Percentiles rank a stretch among this genome's conserved stretches.
Evolutionary conservation across 2,888 invertebrate species (phyloP).

Genomic region (Polydrusus pterygomalis): DNA sequence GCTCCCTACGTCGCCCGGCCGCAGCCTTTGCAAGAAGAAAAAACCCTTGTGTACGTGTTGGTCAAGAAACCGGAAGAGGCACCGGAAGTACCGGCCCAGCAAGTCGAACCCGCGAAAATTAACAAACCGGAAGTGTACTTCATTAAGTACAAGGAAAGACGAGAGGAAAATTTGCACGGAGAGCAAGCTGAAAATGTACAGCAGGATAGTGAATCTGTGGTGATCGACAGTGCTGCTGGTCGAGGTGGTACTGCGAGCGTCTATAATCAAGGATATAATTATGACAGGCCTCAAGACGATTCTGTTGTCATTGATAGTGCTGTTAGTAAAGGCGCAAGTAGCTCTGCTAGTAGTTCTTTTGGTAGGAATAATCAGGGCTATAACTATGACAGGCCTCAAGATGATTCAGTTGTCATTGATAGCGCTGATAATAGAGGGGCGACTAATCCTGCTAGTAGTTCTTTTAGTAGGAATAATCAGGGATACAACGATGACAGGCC

Average conservation of each 20-base stretch:
- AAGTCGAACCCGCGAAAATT: slow-evolving; percentile 86
- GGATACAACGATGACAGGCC: too few relatives aligned
- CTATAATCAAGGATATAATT: neutral
- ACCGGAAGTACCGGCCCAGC: slow-evolving; percentile 85
- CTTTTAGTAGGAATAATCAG: too few relatives aligned
- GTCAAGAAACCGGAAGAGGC: slow-evolving; percentile 91
- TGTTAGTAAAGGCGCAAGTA: too few relatives aligned
- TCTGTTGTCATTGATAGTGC: too few relatives aligned
- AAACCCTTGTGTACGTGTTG: slow-evolving; percentile 90
- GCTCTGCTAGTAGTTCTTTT: too few relatives aligned
- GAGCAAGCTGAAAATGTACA: slow-evolving; percentile 10
- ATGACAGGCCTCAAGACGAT: neutral
- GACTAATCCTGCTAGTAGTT: too few relatives aligned
- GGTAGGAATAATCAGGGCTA: too few relatives aligned
- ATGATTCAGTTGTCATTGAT: too few relatives aligned
- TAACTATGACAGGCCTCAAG: too few relatives aligned
- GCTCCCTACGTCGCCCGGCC: slow-evolving; percentile 82
- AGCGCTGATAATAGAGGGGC: too few relatives aligned
- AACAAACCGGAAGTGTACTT: slow-evolving; percentile 93
- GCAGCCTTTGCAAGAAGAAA: slow-evolving; percentile 85
- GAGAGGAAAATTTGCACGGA: slow-evolving; percentile 66
- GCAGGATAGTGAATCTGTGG: slow-evolving; percentile 10
- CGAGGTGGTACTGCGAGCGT: neutral
- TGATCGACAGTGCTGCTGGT: slow-evolving; percentile 15
- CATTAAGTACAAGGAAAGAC: slow-evolving; percentile 87